Evolutionary conservation across 2,888 invertebrate genomes (phyloP).

Genomic region (Andrena camellia): DNA sequence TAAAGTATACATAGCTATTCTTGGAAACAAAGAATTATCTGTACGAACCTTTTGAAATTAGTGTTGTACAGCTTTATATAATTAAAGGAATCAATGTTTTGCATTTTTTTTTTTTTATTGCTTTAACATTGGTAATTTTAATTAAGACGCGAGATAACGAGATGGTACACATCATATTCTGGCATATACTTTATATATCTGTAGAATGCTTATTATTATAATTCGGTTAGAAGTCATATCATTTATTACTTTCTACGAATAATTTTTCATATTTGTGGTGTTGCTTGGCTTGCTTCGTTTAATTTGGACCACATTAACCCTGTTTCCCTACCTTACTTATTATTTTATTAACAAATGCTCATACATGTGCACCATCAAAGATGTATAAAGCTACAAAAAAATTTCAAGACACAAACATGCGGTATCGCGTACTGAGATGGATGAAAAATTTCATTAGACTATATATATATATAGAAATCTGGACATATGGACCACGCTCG

Average conservation of each 20-base stretch:
- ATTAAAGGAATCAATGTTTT: constrained; percentile 19
- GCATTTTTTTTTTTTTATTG: constrained; percentile 4
- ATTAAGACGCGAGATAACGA: constrained; percentile 8
- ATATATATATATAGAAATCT: constrained; percentile 49
- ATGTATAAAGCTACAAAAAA: constrained; percentile 61
- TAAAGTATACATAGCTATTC: too few species aligned
- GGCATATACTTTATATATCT: constrained; percentile 64
- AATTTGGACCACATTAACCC: constrained; percentile 85
- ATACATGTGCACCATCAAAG: constrained; percentile 78
- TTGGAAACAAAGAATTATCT: too few species aligned
- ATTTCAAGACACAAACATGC: constrained; percentile 58
- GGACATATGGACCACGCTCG: constrained; percentile 66
- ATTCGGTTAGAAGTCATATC: constrained; percentile 62
- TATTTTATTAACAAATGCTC: constrained; percentile 80
- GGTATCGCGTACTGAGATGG: constrained; percentile 64
- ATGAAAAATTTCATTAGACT: constrained; percentile 50
- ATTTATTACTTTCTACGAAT: constrained; percentile 63
- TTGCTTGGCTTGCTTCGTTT: constrained; percentile 82
- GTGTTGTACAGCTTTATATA: not conserved
- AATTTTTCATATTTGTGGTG: constrained; percentile 75
- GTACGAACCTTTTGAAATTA: too few species aligned
- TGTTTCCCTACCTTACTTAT: constrained; percentile 81
- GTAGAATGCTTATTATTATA: constrained; percentile 73
- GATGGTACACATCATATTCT: constrained; percentile 62
- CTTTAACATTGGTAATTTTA: constrained; percentile 7